phyloP scores from a whole-genome alignment of 1,140 invertebrate species.

The Episyrphus balteatus region DNA sequence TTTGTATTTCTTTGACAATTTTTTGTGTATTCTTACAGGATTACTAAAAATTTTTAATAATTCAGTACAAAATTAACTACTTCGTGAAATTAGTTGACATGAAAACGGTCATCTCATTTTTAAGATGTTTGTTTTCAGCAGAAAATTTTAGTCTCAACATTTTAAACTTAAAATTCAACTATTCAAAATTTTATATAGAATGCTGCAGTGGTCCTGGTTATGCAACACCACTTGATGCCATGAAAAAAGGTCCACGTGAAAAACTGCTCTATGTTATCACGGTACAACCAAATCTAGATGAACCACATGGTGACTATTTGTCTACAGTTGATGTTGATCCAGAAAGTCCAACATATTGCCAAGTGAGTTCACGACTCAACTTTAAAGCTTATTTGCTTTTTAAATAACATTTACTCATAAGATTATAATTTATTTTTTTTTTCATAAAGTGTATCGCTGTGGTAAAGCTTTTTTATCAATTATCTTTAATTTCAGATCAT shows the following conservation, averaged over 20 bases:
- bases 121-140: no score
- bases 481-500: slow-evolving; percentile 59
- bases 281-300: slow-evolving; percentile 55
- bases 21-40: no score
- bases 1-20: no score
- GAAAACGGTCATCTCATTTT: no score
- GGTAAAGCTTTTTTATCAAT: no score
- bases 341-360: slow-evolving; percentile 67
- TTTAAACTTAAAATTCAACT: no score
- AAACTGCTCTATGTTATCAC: slow-evolving; percentile 81
- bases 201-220: slow-evolving; percentile 60
- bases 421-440: no score
- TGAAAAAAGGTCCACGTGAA: slow-evolving; percentile 67
- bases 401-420: slow-evolving; percentile 1
- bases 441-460: no score
- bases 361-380: slow-evolving; percentile 45
- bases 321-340: slow-evolving; percentile 88
- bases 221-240: slow-evolving; percentile 65
- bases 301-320: slow-evolving; percentile 70
- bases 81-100: no score
- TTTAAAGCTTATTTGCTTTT: slow-evolving; percentile 2
- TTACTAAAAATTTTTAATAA: no score
- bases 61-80: no score
- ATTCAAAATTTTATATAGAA: slow-evolving; percentile 9
- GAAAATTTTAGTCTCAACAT: no score